Conservation (phyloP, 2,797 vertebrate genomes). For the Leptoclinus maculatus region DNA sequence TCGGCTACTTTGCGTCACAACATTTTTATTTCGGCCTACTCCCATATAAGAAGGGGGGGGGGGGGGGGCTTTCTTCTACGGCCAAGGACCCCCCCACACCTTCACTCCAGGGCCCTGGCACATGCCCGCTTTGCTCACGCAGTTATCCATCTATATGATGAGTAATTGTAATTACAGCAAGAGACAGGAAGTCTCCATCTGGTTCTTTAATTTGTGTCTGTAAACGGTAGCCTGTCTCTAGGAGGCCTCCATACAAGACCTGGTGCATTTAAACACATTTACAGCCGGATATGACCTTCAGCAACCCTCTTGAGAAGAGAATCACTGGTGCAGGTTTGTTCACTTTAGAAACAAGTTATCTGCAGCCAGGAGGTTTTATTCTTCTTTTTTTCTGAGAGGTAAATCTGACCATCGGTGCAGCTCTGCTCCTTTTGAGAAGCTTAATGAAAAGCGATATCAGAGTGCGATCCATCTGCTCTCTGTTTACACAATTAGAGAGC, state of each 20-base stretch:
- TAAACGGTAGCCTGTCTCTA: slow-evolving; percentile 26
- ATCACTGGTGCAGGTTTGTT: slow-evolving; percentile 31
- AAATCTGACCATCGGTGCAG: slow-evolving; percentile 40
- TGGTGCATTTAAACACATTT: slow-evolving; percentile 63
- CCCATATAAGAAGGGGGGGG: not conserved
- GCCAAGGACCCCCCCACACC: no score
- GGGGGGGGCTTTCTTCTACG: no score
- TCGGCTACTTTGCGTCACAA: not conserved
- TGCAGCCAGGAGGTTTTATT: not conserved
- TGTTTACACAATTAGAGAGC: slow-evolving; percentile 48
- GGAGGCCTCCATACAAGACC: slow-evolving; percentile 42
- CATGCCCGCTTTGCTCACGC: not conserved
- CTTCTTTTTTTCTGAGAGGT: slow-evolving; percentile 19
- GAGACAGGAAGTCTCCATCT: slow-evolving; percentile 58
- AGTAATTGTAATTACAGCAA: slow-evolving; percentile 31
- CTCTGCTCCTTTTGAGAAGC: slow-evolving; percentile 47
- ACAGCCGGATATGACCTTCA: slow-evolving; percentile 50
- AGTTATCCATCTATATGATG: slow-evolving; percentile 17
- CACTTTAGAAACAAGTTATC: slow-evolving; percentile 19
- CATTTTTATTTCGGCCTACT: not conserved
- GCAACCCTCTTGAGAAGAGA: slow-evolving; percentile 27
- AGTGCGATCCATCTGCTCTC: slow-evolving; percentile 54
- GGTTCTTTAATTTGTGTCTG: slow-evolving; percentile 45
- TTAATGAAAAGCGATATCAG: slow-evolving; percentile 44
- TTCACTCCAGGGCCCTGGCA: not conserved